Conservation (phyloP, 2,888 invertebrate genomes). For the Drosophila borborema region DNA sequence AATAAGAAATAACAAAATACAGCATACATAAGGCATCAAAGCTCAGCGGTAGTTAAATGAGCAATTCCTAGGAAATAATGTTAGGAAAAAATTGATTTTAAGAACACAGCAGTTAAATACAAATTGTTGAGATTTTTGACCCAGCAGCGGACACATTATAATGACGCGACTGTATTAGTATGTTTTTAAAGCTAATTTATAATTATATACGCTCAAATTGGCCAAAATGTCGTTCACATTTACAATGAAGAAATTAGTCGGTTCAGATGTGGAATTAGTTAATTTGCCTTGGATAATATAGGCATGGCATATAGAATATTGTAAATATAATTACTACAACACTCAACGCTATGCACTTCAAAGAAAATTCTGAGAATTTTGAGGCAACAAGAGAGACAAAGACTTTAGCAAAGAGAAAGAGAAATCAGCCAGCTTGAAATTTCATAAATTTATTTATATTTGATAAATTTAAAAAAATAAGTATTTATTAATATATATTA, state of each 20-base stretch:
- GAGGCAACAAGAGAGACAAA: neutral
- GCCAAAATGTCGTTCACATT: neutral
- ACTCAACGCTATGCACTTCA: neutral
- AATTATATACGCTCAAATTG: neutral
- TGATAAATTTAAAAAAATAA: too few species aligned
- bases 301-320: neutral
- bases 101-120: neutral
- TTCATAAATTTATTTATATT: too few species aligned
- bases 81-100: too few species aligned
- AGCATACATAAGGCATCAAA: too few species aligned
- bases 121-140: neutral
- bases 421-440: neutral
- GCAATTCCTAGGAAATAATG: too few species aligned
- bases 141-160: neutral
- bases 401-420: neutral
- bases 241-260: neutral
- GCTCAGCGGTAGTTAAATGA: too few species aligned
- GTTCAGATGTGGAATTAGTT: neutral
- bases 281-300: too few species aligned
- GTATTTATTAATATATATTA: neutral
- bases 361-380: neutral
- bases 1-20: too few species aligned
- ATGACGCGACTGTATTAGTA: neutral
- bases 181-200: neutral
- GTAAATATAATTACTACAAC: neutral